Evolutionary conservation across 2,888 invertebrate genomes (phyloP).

Genomic region (Amphipoea lucens): DNA sequence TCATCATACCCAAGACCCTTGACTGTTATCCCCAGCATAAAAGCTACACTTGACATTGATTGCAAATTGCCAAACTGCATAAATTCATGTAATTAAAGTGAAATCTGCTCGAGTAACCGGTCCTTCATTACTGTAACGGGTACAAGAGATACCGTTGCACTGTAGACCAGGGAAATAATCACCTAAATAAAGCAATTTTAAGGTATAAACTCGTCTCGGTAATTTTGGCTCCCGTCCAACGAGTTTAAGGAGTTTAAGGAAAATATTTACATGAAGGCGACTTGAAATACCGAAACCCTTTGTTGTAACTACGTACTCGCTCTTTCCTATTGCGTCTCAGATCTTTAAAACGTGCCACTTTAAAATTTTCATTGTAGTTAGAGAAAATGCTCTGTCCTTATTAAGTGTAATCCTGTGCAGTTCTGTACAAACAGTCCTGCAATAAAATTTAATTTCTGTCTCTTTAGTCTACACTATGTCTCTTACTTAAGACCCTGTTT

Average conservation of each 20-base stretch:
- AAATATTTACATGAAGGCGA: constrained; percentile 76
- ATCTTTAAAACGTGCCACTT: constrained; percentile 59
- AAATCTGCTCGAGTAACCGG: constrained; percentile 53
- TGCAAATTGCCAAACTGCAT: constrained; percentile 38
- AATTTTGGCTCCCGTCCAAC: constrained; percentile 77
- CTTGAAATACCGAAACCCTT: constrained; percentile 71
- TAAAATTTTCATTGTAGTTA: constrained; percentile 46
- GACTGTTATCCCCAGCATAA: constrained; percentile 19
- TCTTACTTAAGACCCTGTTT: constrained; percentile 27
- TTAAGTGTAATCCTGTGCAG: constrained; percentile 37
- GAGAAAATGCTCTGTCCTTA: constrained; percentile 37
- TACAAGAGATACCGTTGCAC: constrained; percentile 58
- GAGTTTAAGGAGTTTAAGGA: constrained; percentile 76
- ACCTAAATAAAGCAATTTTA: constrained; percentile 65
- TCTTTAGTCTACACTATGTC: constrained; percentile 32
- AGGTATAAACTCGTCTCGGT: constrained; percentile 65
- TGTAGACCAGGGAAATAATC: constrained; percentile 57
- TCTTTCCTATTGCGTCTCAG: constrained; percentile 67
- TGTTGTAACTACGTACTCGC: constrained; percentile 70
- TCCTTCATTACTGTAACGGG: constrained; percentile 64
- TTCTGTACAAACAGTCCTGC: constrained; percentile 23
- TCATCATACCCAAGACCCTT: not conserved
- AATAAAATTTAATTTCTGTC: constrained; percentile 43
- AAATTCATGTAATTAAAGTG: constrained; percentile 55
- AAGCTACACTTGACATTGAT: constrained; percentile 44